Base-by-base conservation (phyloP, 2,888 invertebrate genomes). In the Nomada fabriciana region DNA sequence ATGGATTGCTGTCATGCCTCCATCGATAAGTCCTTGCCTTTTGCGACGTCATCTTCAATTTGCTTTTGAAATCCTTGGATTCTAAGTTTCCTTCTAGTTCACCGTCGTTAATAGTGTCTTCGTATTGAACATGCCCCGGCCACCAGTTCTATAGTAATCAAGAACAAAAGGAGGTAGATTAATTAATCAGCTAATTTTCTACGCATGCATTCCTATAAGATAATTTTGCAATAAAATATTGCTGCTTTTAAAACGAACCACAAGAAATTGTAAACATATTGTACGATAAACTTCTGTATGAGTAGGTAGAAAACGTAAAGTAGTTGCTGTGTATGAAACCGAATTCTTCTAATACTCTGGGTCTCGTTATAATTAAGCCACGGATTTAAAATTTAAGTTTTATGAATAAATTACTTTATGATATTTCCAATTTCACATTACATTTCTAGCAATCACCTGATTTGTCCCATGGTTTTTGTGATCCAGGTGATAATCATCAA, bases 361-460 rank as follows among this genome's bases (percentile, higher is more conserved):
- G 15, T 13, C 47, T 47, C 11, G 47, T 47, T 47, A 13, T 47
- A 11, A 47, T 47, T 2, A 2, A 47, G 15, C 11, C 15, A 15
- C 47, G 47, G 13, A 47, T 47, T 47, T 4, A 15, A 15, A 47
- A 15, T 47, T 47, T 15, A 29, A 29, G 0, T 2, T 65, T 4
- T n/a, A 5, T n/a, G n/a, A 29, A 20, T 20, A 29, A 11, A 55
- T 18, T 43, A 11, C 11, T 13, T 29, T 9, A 4, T 13, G 2
- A 47, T 20, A 15, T 7, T 15, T 20, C 18, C 5, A 15, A 57
- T 5, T 2, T 18, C 13, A 0, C 36, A 36, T 36, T n/a, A 55
- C 9, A 29, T 42, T 9, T 36, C 36, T 25, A 15, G 25, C 23
- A 25, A 59, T 20, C 36, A 80, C 79, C 70, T 64, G 69, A 55